Percentiles rank a stretch among this genome's conserved stretches.
Conservation (phyloP, 2,113 vertebrate species). For the Rhodinocichla rosea region DNA sequence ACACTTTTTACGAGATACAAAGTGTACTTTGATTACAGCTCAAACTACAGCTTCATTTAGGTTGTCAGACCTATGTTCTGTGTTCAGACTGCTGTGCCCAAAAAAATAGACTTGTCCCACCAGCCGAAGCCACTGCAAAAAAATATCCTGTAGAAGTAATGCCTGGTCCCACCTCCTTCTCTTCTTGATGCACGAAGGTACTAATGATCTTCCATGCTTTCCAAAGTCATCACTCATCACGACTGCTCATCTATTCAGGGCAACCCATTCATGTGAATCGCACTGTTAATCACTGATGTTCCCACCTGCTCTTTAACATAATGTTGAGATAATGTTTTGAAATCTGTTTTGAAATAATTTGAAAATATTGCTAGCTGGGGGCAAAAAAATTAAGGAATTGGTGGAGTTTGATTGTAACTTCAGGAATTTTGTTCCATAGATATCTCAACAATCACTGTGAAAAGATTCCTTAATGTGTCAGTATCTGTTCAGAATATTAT, state of each 20-base stretch:
- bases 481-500: neutral
- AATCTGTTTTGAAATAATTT: constrained; percentile 18
- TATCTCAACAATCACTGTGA: neutral
- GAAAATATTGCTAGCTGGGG: neutral
- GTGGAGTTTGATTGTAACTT: neutral
- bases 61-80: neutral
- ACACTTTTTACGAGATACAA: neutral
- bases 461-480: neutral
- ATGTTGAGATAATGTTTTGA: neutral
- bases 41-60: neutral
- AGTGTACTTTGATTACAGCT: neutral
- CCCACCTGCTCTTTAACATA: neutral
- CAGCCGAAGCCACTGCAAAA: neutral
- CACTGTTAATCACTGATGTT: neutral
- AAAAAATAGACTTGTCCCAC: neutral
- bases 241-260: neutral
- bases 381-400: neutral
- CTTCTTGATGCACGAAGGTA: neutral
- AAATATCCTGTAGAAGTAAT: neutral
- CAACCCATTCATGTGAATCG: neutral
- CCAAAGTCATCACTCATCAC: neutral
- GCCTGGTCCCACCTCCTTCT: neutral
- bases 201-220: neutral
- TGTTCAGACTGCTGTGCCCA: neutral
- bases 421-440: neutral